Percentiles rank a stretch among this genome's conserved stretches.
phyloP scores from a whole-genome alignment of 2,113 vertebrate species.

The Mungos mungo region DNA sequence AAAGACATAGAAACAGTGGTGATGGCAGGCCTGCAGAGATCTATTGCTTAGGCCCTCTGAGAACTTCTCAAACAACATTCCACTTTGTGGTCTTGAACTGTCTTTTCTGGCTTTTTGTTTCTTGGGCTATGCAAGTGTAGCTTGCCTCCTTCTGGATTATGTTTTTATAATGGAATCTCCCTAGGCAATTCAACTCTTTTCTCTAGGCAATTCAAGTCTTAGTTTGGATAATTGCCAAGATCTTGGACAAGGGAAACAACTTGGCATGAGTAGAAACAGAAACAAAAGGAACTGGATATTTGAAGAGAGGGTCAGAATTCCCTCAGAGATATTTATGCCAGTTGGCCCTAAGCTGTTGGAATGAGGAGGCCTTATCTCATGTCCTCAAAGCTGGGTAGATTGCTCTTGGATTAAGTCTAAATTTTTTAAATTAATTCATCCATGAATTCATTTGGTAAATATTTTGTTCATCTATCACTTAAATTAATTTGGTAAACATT shows the following conservation, averaged over 20 bases:
- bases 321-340: neutral
- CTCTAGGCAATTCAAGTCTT: neutral
- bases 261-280: neutral
- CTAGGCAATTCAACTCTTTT: neutral
- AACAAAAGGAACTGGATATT: too few relatives aligned
- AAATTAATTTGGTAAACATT: neutral
- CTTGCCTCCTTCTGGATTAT: neutral
- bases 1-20: neutral
- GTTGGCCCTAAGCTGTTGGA: too few relatives aligned
- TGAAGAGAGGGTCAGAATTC: neutral
- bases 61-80: neutral
- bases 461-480: neutral
- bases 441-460: neutral
- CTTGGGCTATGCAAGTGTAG: neutral
- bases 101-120: neutral
- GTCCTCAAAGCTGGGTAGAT: neutral
- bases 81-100: neutral
- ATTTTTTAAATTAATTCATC: neutral
- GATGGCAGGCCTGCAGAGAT: neutral
- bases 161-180: neutral
- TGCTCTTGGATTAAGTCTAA: neutral
- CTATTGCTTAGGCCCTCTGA: too few relatives aligned
- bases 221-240: neutral
- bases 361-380: neutral
- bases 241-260: neutral